Evolutionary conservation across 2,113 vertebrate genomes (phyloP).

Genomic region (Lampris incognitus): DNA sequence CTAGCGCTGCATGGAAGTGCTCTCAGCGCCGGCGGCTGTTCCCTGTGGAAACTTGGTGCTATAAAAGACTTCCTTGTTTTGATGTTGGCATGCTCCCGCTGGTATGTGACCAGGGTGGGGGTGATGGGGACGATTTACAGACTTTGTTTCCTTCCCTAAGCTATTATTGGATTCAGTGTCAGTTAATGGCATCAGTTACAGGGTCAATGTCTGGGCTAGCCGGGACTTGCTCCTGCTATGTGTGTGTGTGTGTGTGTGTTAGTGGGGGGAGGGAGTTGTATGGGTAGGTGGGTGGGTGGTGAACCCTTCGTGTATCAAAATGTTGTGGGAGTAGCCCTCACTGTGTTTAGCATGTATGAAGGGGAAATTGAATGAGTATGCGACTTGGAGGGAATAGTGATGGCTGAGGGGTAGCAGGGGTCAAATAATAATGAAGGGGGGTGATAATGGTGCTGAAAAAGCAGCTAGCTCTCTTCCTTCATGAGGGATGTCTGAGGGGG

Average conservation of each 20-base stretch:
- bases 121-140: constrained; percentile 22
- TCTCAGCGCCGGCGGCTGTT: background rate
- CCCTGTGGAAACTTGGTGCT: constrained; percentile 34
- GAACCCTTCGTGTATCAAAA: constrained; percentile 1
- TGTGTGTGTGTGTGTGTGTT: constrained; percentile 17
- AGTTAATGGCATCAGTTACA: constrained; percentile 38
- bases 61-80: constrained; percentile 62
- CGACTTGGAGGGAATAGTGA: background rate
- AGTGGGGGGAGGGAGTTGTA: background rate
- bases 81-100: constrained; percentile 41
- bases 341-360: constrained; percentile 13
- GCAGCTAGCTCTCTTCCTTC: constrained; percentile 33
- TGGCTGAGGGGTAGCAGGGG: background rate
- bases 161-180: constrained; percentile 65
- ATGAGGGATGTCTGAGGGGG: constrained; percentile 34
- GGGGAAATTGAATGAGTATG: constrained; percentile 13
- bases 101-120: constrained; percentile 38
- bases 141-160: constrained; percentile 63
- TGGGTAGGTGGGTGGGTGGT: background rate
- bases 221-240: constrained; percentile 34
- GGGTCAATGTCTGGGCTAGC: constrained; percentile 65
- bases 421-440: constrained; percentile 4
- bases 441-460: background rate
- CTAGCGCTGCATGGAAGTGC: too few species aligned
- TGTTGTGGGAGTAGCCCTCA: background rate